phyloP scores from a whole-genome alignment of 2,888 invertebrate genomes.

The Emmelina monodactyla region DNA sequence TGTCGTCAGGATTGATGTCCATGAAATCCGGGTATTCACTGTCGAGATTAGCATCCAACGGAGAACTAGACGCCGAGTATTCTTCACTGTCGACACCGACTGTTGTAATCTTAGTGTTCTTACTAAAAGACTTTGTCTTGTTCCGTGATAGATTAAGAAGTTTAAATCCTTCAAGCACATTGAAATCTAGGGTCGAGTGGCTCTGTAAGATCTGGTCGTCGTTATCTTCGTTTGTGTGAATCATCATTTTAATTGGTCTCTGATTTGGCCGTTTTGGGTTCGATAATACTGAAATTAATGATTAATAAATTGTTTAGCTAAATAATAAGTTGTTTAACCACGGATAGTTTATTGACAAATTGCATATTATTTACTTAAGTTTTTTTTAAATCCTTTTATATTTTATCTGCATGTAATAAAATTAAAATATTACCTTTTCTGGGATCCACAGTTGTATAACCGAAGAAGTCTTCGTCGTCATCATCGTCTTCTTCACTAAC shows the following conservation, averaged over 20 bases:
- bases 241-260: slow-evolving; percentile 23
- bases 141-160: slow-evolving; percentile 36
- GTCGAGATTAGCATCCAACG: slow-evolving; percentile 19
- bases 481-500: slow-evolving; percentile 26
- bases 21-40: slow-evolving; percentile 22
- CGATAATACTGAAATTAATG: no score
- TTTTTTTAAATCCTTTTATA: no score
- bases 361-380: no score
- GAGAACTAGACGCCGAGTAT: slow-evolving; percentile 8
- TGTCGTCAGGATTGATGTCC: no score
- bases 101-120: slow-evolving; percentile 23
- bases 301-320: no score
- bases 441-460: slow-evolving; percentile 46
- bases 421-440: slow-evolving; percentile 29
- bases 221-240: no score
- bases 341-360: no score
- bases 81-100: slow-evolving; percentile 17
- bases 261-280: slow-evolving; percentile 24
- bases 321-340: no score
- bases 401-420: no score
- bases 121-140: slow-evolving; percentile 26
- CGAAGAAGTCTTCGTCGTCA: slow-evolving; percentile 26
- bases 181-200: slow-evolving; percentile 46
- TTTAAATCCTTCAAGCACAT: slow-evolving; percentile 48
- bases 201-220: slow-evolving; percentile 40